Base-by-base conservation (phyloP, 2,113 vertebrate species). In the Seriola dumerili region DNA sequence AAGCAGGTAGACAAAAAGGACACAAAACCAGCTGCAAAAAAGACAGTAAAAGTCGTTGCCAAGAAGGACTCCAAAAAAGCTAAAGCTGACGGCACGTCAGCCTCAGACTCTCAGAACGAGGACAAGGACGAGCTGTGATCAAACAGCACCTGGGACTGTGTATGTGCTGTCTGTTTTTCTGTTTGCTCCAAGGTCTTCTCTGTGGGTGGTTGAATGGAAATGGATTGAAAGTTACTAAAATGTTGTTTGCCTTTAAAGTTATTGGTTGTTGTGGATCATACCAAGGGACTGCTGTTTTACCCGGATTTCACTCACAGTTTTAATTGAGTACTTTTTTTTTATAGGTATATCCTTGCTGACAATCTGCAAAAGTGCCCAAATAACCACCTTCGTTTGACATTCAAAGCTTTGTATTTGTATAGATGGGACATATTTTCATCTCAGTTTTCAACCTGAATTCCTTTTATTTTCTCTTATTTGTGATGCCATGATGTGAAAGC, bases 71-170 rank as follows among this genome's bases (percentile, higher is more conserved):
- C 86, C 1, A 77, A 86, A 81, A 75, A 76, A 55, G 16, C 17
- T 2, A 79, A 85, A 80, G 57, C 57, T 19, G 66, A 54, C 1
- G 7, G 40, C 23, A 48, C 38, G 19, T 63, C 82, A 4, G 55
- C 63, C 2, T 72, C 83, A 34, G 84, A 91, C 44, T 84, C 93
- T 78, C 59, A 92, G 58, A 87, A 76, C 4, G 21, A 29, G 29
- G 29, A 36, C 61, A 96, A 89, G 25, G 90, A 83, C 0, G 95
- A 96, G 81, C 88, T 96, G 85, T 96, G 93, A 96, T 82, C 13
- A 0, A 11, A 50, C n/a, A 10, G 70, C 66, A 0, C 0, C 12
- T 4, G 1, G 9, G 65, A 71, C 68, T 68, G 66, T 81, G 46
- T 70, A 3, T 58, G 16, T 63, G 38, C 3, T 9, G 40, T 78